Conservation (phyloP, 2,797 vertebrate genomes). For the Borostomias antarcticus region DNA sequence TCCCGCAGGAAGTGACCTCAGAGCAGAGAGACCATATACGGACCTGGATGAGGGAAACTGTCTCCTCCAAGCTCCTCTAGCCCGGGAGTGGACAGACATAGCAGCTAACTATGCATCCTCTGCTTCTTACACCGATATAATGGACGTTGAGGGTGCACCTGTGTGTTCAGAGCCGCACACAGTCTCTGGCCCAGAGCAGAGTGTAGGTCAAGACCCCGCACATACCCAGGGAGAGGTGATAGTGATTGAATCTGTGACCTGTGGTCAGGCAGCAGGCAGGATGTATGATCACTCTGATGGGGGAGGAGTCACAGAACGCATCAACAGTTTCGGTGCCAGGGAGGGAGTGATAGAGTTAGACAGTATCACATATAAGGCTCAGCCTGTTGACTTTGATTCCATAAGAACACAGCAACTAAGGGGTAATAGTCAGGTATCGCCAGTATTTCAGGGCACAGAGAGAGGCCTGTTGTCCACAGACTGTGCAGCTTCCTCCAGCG, state of each 20-base stretch:
- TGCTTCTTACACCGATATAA: conserved; percentile 14
- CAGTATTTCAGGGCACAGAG: background rate
- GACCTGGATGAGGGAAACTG: conserved; percentile 1
- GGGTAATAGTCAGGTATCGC: background rate
- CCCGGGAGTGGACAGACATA: conserved; percentile 10
- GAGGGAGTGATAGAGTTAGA: background rate
- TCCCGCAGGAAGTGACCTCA: conserved; percentile 40
- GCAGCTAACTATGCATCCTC: background rate
- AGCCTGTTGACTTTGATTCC: background rate
- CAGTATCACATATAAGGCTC: conserved; percentile 9
- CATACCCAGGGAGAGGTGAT: background rate
- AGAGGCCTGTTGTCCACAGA: background rate
- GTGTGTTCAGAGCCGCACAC: background rate
- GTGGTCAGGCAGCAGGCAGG: conserved; percentile 28
- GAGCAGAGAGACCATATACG: conserved; percentile 28
- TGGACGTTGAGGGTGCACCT: background rate
- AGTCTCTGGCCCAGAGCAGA: background rate
- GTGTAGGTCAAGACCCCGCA: background rate
- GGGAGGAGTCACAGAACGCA: background rate
- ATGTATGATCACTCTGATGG: conserved; percentile 19
- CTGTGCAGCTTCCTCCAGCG: conserved; percentile 9
- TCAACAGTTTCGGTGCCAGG: background rate
- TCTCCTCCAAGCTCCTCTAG: conserved; percentile 3
- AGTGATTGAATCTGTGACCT: conserved; percentile 4
- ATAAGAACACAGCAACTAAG: background rate